Evolutionary conservation across 2,888 invertebrate species (phyloP), one percentile per base, ranked within the genome.

Genomic region (Heliconius erato): DNA sequence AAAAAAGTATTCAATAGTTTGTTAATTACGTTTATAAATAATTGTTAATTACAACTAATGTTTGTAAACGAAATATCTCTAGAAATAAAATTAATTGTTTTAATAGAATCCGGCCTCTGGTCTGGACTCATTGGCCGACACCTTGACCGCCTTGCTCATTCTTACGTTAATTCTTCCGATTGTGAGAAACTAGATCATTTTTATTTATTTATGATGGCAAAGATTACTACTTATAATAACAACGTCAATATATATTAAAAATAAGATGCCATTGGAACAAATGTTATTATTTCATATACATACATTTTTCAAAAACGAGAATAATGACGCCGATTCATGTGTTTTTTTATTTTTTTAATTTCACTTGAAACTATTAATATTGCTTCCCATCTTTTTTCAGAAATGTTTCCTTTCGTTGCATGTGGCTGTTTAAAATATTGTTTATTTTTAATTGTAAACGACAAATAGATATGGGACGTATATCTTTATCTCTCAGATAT

Each of bases 91-190:
- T 67, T 84, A 82, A 83, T 82, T 80, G 76, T 74, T 84, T 81
- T 84, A 85, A 84, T 85, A 83, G 84, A 85, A 84, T 77, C 84
- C 85, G 86, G 86, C 85, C 85, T 85, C 74, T 88, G 85, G 80
- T 85, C 74, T 88, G 85, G 80, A 84, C 84, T 87, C 91, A 90
- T 91, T 91, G 86, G 89, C 85, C 76, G 81, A 79, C 82, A 79
- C 94, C 94, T 93, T 94, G 94, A 88, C 94, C 93, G 89, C 89
- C 86, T 91, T 93, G 89, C 82, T 85, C 86, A 89, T 85, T 88
- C 87, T 86, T 86, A 83, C 80, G 84, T 90, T 89, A 92, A 92
- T 90, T 90, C 89, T 89, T 89, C 88, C 84, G 87, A 89, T 87
- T 79, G 81, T 79, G 63, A 80, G 79, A 81, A 80, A 80, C 74